These are phyloP conservation scores for Neoaliturus tenellus DNA, from an alignment of 2,888 invertebrate genomes.

Conservation along the genomic window DNA sequence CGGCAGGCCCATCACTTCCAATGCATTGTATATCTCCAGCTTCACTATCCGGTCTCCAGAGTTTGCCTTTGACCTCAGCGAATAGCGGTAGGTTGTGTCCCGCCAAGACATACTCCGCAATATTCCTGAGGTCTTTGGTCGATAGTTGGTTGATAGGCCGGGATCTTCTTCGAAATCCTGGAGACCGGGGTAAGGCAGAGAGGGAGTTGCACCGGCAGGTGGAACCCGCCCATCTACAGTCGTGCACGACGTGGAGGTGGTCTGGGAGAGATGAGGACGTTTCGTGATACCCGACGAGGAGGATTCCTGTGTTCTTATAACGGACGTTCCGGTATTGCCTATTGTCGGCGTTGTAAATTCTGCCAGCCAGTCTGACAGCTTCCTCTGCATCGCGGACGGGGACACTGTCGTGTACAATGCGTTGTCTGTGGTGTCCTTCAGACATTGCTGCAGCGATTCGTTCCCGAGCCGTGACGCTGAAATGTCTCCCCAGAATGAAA, in stretches of 20 bases:
- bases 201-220: slow-evolving; percentile 13
- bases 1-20: not conserved
- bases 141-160: not conserved
- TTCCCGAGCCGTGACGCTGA: not conserved
- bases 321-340: not conserved
- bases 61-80: slow-evolving; percentile 9
- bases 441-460: not conserved
- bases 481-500: not conserved
- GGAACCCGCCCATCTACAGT: slow-evolving; percentile 8
- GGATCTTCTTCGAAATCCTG: not conserved
- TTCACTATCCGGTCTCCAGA: not conserved
- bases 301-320: not conserved
- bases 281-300: not conserved
- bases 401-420: not conserved
- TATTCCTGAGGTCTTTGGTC: not conserved
- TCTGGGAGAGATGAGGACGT: not conserved
- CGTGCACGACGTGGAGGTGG: slow-evolving; percentile 21
- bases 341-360: not conserved
- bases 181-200: not conserved
- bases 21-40: not conserved
- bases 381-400: slow-evolving; percentile 7
- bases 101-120: slow-evolving; percentile 26
- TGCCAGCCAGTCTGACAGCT: not conserved
- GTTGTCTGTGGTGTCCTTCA: not conserved
- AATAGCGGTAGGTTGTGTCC: not conserved